Conservation (phyloP, 2,888 invertebrate species). For the Thecophora atra region DNA sequence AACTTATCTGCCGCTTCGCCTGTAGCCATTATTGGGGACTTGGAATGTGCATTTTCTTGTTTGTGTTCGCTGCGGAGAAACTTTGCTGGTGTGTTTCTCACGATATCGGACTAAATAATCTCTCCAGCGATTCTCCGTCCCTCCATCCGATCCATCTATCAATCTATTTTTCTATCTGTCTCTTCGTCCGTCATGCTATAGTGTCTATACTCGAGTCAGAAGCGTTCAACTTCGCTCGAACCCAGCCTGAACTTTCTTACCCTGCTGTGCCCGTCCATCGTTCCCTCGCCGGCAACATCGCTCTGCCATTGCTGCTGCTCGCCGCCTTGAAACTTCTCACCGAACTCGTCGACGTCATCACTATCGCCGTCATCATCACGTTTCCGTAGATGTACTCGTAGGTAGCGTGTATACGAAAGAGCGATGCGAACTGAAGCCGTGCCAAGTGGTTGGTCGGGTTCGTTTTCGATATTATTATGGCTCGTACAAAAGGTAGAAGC, state of each 20-base stretch:
- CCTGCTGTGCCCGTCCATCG: slow-evolving; percentile 16
- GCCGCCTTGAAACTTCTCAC: neutral
- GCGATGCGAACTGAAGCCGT: slow-evolving; percentile 29
- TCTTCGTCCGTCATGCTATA: neutral
- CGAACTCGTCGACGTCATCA: neutral
- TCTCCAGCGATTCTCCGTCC: too few species aligned
- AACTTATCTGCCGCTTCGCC: neutral
- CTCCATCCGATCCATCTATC: too few species aligned
- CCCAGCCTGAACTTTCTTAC: slow-evolving; percentile 11
- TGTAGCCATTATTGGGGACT: neutral
- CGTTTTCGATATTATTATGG: slow-evolving; percentile 28
- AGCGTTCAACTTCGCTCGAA: slow-evolving; percentile 9
- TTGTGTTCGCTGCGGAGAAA: neutral
- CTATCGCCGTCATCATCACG: slow-evolving; percentile 2
- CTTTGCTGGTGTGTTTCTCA: slow-evolving; percentile 6
- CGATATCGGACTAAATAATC: slow-evolving; percentile 4
- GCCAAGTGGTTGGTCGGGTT: slow-evolving; percentile 40
- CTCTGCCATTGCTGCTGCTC: slow-evolving; percentile 33
- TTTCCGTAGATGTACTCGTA: slow-evolving; percentile 23
- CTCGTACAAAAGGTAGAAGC: slow-evolving; percentile 19
- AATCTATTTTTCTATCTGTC: slow-evolving; percentile 15
- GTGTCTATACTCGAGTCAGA: neutral
- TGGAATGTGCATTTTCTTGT: neutral
- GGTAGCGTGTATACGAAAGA: slow-evolving; percentile 26
- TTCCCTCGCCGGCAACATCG: slow-evolving; percentile 25